These are phyloP conservation scores for Idaea dimidiata DNA, from an alignment of 2,888 invertebrate species.

Conservation along the genomic window DNA sequence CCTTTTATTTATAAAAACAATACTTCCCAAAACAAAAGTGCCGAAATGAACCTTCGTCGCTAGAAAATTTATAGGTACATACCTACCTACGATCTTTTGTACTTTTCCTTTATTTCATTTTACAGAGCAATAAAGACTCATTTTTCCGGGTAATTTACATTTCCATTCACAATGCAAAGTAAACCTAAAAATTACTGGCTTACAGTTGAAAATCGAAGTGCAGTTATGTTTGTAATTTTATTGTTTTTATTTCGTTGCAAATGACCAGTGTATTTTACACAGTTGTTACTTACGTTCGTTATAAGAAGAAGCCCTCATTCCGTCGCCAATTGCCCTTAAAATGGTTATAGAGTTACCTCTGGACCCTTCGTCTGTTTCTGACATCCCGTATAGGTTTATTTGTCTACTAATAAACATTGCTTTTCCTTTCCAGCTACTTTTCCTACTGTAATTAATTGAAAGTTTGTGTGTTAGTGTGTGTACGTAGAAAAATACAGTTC, in stretches of 20 bases:
- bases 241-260: background rate
- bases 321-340: background rate
- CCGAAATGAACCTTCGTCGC: background rate
- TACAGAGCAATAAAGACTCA: background rate
- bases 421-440: background rate
- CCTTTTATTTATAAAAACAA: background rate
- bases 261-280: background rate
- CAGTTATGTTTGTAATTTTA: background rate
- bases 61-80: background rate
- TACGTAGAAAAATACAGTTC: no score
- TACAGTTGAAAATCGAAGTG: background rate
- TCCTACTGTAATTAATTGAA: background rate
- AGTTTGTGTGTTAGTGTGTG: no score
- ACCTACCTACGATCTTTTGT: background rate
- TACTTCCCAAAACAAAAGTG: background rate
- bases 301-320: background rate
- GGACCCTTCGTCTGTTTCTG: background rate
- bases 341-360: background rate
- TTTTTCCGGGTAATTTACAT: slow-evolving; percentile 3
- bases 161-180: background rate
- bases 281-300: background rate
- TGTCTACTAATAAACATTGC: background rate
- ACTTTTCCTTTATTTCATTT: slow-evolving; percentile 3
- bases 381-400: background rate
- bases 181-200: background rate